Base-by-base conservation (phyloP, 2,888 invertebrate genomes). In the Pheosia gnoma region DNA sequence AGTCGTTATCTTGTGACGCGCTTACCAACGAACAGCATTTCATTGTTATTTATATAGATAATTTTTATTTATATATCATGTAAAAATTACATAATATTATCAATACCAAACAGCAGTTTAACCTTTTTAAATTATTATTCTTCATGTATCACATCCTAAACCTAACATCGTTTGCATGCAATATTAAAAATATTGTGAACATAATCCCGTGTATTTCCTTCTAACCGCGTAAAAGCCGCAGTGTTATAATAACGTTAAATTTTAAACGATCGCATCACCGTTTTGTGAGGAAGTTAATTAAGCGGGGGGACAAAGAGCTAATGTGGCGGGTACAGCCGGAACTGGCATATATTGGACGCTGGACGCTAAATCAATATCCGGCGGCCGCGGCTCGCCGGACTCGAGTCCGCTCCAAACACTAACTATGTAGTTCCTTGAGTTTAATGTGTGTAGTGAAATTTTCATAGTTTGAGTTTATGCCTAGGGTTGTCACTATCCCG, bases 341-440 rank as follows among this genome's bases (percentile, higher is more conserved):
- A 86, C 81, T 75, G 73, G 74, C 83, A 83, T 83, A 79, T 80
- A 86, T 82, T 86, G 87, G 85, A 80, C 82, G 78, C 83, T 82
- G 84, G n/a, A n/a, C n/a, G n/a, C n/a, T 91, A 89, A 92, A 91
- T 91, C 91, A 90, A 93, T 93, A 92, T 91, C 92, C 93, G 90
- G 88, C 85, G 82, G 80, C 81, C 77, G 82, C 81, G 85, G 78
- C 79, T 79, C 83, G 80, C 80, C 75, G 79, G 76, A 76, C 75
- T 74, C 69, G 58, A 70, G 63, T 70, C 68, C 71, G 76, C 75
- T 71, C 74, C 71, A 78, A 78, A 79, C 66, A 72, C 77, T 81
- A 81, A 81, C 81, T 77, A 25, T 25, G 25, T 25, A 79, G 79
- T 74, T 79, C 78, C 77, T 77, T 74, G 74, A 78, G 71, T 73